These are phyloP conservation scores for Atherinosoma microstoma DNA, from an alignment of 2,797 vertebrate species.

Conservation along the genomic window DNA sequence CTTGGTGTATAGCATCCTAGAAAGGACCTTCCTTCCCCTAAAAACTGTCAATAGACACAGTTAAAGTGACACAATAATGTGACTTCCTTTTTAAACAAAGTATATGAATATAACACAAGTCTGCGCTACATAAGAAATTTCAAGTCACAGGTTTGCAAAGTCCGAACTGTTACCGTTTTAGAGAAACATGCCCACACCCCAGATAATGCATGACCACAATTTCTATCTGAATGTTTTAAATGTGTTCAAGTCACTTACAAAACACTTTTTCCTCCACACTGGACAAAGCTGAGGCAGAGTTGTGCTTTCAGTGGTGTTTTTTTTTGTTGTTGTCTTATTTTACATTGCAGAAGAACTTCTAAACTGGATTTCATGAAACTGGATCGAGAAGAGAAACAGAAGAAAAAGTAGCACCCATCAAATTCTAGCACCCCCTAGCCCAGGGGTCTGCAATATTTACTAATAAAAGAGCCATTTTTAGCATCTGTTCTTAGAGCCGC, in stretches of 20 bases:
- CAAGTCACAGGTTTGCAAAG: not conserved
- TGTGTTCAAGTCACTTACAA: too few relatives aligned
- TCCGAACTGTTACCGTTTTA: not conserved
- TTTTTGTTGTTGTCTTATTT: not conserved
- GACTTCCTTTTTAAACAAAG: too few relatives aligned
- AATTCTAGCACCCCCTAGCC: not conserved
- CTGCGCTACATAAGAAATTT: not conserved
- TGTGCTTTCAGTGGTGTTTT: not conserved
- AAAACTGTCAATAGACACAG: not conserved
- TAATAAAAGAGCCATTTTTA: too few relatives aligned
- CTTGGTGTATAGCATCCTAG: constrained; percentile 37
- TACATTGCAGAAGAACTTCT: not conserved
- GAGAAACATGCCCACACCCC: not conserved
- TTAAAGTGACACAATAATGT: too few relatives aligned
- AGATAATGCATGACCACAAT: not conserved
- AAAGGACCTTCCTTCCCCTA: not conserved
- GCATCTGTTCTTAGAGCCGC: too few relatives aligned
- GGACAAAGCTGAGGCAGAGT: not conserved
- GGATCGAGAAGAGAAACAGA: not conserved
- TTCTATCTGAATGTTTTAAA: too few relatives aligned
- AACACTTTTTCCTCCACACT: not conserved
- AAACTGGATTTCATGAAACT: not conserved
- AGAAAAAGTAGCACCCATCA: not conserved
- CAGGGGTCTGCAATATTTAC: too few relatives aligned
- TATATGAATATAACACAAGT: not conserved